These are phyloP conservation scores for Amphiura filiformis DNA, from an alignment of 35 echinoderm and acorn worm species.

Conservation along the genomic window DNA sequence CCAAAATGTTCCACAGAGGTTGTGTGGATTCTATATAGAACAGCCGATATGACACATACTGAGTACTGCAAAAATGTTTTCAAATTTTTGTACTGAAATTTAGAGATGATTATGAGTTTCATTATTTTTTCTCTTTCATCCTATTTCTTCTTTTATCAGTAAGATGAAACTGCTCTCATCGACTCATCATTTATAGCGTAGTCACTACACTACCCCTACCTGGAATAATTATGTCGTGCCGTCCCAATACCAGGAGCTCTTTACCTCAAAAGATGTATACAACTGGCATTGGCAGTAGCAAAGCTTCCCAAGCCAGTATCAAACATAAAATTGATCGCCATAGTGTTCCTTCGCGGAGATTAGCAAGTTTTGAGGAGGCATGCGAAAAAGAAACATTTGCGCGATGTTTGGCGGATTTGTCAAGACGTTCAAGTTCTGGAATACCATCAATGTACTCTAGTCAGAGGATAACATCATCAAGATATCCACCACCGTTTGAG, in stretches of 20 bases:
- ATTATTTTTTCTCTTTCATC: too few relatives aligned
- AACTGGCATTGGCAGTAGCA: neutral
- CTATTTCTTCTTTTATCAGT: too few relatives aligned
- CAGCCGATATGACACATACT: too few relatives aligned
- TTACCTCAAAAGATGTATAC: neutral
- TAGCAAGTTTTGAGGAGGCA: neutral
- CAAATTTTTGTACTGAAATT: too few relatives aligned
- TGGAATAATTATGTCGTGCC: neutral
- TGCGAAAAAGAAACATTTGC: neutral
- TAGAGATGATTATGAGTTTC: too few relatives aligned
- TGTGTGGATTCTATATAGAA: too few relatives aligned
- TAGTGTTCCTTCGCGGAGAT: too few relatives aligned
- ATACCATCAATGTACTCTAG: neutral
- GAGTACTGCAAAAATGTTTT: too few relatives aligned
- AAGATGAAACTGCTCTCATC: too few relatives aligned
- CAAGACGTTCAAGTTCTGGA: neutral
- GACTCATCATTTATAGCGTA: neutral
- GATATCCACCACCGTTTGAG: neutral
- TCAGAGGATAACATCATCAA: neutral
- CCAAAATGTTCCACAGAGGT: too few relatives aligned
- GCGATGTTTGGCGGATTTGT: neutral
- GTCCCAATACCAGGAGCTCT: neutral
- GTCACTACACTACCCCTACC: neutral
- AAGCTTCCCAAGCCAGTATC: neutral
- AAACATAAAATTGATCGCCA: neutral